phyloP scores from a whole-genome alignment of 2,113 vertebrate genomes.

The Hyperopisus bebe region DNA sequence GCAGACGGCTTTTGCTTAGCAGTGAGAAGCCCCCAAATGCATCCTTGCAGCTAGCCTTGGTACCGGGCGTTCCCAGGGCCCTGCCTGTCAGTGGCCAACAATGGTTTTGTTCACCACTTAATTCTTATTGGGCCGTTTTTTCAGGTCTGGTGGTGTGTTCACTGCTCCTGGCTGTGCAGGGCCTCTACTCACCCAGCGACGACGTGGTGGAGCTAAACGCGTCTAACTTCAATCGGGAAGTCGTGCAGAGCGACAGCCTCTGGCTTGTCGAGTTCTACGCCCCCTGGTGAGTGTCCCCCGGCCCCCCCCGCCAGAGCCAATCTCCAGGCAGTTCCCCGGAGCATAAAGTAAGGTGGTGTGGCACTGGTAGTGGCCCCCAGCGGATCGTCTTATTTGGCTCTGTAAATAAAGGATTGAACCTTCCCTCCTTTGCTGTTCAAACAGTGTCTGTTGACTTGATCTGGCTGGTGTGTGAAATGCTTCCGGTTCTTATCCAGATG shows the following conservation, averaged over 20 bases:
- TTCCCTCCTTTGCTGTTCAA: not conserved
- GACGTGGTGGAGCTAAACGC: constrained; percentile 85
- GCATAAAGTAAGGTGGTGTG: not conserved
- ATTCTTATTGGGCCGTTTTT: not conserved
- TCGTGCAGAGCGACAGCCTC: constrained; percentile 82
- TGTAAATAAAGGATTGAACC: not conserved
- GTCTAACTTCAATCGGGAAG: constrained; percentile 88
- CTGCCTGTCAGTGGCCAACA: not conserved
- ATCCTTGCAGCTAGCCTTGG: not conserved
- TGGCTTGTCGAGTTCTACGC: constrained; percentile 96
- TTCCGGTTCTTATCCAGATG: not conserved
- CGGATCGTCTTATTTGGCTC: not conserved
- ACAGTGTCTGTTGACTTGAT: not conserved
- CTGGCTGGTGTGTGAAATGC: not conserved
- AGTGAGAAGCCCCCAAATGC: not conserved
- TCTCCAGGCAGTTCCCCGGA: not conserved
- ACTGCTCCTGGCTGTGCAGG: constrained; percentile 64
- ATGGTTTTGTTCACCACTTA: not conserved
- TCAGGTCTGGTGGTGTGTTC: constrained; percentile 75
- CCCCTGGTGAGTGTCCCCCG: constrained; percentile 76
- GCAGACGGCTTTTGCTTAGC: not conserved
- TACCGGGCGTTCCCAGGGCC: not conserved
- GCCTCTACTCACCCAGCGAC: constrained; percentile 78
- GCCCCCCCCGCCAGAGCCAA: not conserved
- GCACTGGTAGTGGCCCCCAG: not conserved